Base-by-base conservation (phyloP, 2,797 vertebrate genomes). In the Melanitta fusca region DNA sequence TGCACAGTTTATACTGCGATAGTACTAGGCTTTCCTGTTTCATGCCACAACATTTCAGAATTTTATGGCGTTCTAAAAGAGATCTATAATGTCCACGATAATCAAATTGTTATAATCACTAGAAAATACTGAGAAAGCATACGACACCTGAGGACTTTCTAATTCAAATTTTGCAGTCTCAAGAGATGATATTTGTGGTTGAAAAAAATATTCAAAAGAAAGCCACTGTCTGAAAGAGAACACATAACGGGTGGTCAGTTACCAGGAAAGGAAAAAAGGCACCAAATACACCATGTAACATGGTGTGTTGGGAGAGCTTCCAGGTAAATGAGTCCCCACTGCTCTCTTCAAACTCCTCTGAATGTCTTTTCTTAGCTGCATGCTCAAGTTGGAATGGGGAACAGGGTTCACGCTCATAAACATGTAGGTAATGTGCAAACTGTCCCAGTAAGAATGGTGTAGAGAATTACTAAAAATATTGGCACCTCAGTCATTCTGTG, bases 101-200 rank as follows among this genome's bases (percentile, higher is more conserved):
- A 92, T 94, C 96, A 97, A 95, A 95, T 92, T 94, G 69, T 96
- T 91, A 93, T 92, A 97, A 98, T 97, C 91, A 85, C 77, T 89
- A 96, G 93, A 97, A 97, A 97, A 96, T 95, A 97, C 70, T 89
- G 87, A 96, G 94, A 97, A 96, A 97, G 84, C 79, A 60, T 81
- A 95, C 91, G 82, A 88, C 39, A 86, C 49, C 49, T 83, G 85
- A 81, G 62, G 93, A 96, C 95, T 94, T 97, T 97, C 91, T 71
- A 82, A 96, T 96, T 96, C 92, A 88, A 80, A 97, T 83, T 97
- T 93, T 94, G 69, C 86, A 91, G 95, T 95, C 68, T 89, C 80
- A 96, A 93, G 83, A 85, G 86, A 93, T 92, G 65, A 75, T 80
- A 95, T 95, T 89, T 93, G 74, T 60, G 36, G 39, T 66, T 47